A percentile compares a stretch with the other conserved stretches of the same genome.
phyloP scores from a whole-genome alignment of 2,797 vertebrate species.

The Pteronotus mesoamericanus region DNA sequence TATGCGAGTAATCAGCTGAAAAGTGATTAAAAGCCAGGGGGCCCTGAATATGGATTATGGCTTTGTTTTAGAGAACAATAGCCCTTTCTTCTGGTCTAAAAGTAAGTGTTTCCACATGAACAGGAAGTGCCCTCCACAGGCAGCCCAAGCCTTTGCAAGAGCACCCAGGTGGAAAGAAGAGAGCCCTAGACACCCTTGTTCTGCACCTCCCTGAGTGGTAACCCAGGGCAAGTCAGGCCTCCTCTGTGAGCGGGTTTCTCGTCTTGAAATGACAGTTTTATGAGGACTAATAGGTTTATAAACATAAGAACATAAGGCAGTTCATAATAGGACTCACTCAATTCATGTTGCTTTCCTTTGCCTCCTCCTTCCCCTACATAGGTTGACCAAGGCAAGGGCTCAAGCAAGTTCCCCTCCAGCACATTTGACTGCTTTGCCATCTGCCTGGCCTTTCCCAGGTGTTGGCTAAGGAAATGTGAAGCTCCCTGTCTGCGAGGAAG shows the following conservation, averaged over 20 bases:
- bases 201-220: rapidly evolving
- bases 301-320: neutral
- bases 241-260: neutral
- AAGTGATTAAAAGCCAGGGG: neutral
- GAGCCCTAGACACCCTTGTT: too few relatives aligned
- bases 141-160: neutral
- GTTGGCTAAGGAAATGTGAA: neutral
- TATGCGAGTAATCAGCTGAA: neutral
- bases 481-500: neutral
- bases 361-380: neutral
- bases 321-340: neutral
- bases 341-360: neutral
- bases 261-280: neutral
- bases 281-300: neutral
- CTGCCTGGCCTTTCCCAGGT: neutral
- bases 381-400: neutral
- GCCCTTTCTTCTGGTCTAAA: neutral
- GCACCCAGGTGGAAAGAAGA: neutral
- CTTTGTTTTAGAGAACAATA: neutral
- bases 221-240: neutral
- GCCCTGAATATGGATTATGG: neutral
- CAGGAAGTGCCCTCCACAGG: neutral
- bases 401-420: too few relatives aligned
- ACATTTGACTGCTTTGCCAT: neutral
- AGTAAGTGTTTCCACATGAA: neutral